A percentile compares a stretch with the other conserved stretches of the same genome.
phyloP scores from a whole-genome alignment of 2,113 vertebrate species.

The Gadus chalcogrammus region DNA sequence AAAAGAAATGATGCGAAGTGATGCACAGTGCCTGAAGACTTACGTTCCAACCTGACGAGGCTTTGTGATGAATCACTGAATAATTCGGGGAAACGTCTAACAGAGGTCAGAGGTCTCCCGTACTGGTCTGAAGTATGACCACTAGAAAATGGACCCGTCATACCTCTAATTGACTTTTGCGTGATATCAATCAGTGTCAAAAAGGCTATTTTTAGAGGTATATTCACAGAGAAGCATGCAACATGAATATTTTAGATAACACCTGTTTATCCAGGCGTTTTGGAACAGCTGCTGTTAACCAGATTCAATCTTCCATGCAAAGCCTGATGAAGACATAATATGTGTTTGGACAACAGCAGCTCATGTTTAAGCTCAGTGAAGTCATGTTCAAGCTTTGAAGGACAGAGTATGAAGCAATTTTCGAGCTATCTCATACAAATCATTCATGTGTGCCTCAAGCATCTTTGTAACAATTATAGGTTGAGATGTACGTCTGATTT shows the following conservation, averaged over 20 bases:
- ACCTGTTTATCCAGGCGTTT: slow-evolving; percentile 17
- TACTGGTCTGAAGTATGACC: background rate
- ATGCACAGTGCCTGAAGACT: slow-evolving; percentile 36
- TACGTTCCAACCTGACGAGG: slow-evolving; percentile 23
- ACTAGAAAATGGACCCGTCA: background rate
- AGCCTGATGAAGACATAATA: slow-evolving; percentile 9
- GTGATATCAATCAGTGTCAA: slow-evolving; percentile 6
- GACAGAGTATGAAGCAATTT: too few relatives aligned
- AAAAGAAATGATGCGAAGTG: slow-evolving; percentile 57
- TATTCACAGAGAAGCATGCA: background rate
- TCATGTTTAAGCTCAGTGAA: background rate
- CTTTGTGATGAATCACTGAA: slow-evolving; percentile 33
- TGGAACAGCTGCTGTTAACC: slow-evolving; percentile 6
- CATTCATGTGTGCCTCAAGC: too few relatives aligned
- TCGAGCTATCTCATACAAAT: too few relatives aligned
- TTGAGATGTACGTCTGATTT: too few relatives aligned
- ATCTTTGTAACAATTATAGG: too few relatives aligned
- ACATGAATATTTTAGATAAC: slow-evolving; percentile 19
- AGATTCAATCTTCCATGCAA: slow-evolving; percentile 2
- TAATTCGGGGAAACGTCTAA: slow-evolving; percentile 28
- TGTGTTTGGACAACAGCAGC: background rate
- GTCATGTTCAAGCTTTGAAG: background rate
- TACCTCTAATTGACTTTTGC: slow-evolving; percentile 16
- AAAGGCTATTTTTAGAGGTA: background rate
- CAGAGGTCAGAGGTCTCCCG: slow-evolving; percentile 27